phyloP scores from a whole-genome alignment of 64 coral and sea anemone genomes.

The Stichodactyla mertensii region DNA sequence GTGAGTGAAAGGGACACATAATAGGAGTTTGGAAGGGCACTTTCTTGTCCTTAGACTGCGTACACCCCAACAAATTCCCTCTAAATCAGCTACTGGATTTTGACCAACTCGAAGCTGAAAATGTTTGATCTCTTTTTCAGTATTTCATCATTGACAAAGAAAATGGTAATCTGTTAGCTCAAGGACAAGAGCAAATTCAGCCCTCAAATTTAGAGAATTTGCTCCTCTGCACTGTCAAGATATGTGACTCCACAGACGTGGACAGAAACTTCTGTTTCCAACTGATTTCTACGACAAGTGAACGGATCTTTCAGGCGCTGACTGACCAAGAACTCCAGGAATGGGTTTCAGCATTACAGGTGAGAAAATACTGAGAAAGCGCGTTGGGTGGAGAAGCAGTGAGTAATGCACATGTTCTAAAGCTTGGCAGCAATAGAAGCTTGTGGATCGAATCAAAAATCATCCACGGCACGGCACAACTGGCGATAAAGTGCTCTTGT shows the following conservation, averaged over 20 bases:
- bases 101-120: background rate
- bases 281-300: slow-evolving; percentile 87
- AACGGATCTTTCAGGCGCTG: slow-evolving; percentile 86
- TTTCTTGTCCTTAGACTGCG: no score
- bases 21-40: no score
- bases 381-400: no score
- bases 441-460: no score
- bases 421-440: no score
- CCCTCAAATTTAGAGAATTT: slow-evolving; percentile 86
- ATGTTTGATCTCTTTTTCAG: slow-evolving; percentile 31
- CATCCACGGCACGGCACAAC: no score
- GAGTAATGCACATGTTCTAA: no score
- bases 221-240: slow-evolving; percentile 84
- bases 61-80: no score
- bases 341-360: slow-evolving; percentile 95
- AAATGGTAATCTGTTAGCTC: slow-evolving; percentile 71
- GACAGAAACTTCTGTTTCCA: slow-evolving; percentile 98
- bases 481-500: no score
- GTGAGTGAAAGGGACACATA: no score
- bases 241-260: slow-evolving; percentile 60
- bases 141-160: slow-evolving; percentile 93
- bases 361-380: background rate
- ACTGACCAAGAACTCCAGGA: slow-evolving; percentile 87
- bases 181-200: slow-evolving; percentile 82
- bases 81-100: no score